Percentiles rank a stretch among this genome's conserved stretches.
phyloP scores from a whole-genome alignment of 1,140 invertebrate genomes.

The Drosophila setifemur region DNA sequence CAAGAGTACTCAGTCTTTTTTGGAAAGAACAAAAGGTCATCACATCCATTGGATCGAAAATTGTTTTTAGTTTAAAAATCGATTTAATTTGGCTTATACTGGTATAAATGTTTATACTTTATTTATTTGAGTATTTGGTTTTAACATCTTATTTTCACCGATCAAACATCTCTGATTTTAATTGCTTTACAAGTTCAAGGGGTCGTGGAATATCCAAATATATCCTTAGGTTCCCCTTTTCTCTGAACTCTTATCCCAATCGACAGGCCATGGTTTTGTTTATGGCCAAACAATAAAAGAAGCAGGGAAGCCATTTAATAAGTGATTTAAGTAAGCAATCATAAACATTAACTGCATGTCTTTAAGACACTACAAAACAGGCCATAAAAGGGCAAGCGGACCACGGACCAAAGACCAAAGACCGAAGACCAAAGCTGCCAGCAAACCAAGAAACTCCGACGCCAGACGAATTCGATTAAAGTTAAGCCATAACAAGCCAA shows the following conservation, averaged over 20 bases:
- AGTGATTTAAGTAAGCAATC: conserved; percentile 67
- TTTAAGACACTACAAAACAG: conserved; percentile 52
- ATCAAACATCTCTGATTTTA: conserved; percentile 1
- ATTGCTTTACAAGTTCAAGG: neutral
- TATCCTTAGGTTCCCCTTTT: neutral
- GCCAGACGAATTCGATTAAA: conserved; percentile 75
- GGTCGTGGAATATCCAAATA: neutral
- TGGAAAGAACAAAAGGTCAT: too few species aligned
- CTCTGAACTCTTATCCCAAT: conserved; percentile 9
- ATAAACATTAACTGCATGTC: conserved; percentile 61
- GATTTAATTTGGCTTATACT: too few species aligned
- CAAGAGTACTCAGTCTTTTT: conserved; percentile 16
- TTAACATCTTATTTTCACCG: too few species aligned
- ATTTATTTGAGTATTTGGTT: too few species aligned
- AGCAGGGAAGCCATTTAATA: conserved; percentile 52
- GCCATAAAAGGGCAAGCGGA: conserved; percentile 52
- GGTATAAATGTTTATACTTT: too few species aligned
- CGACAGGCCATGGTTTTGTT: conserved; percentile 14
- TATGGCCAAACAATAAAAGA: conserved; percentile 40
- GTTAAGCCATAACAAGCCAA: conserved; percentile 66
- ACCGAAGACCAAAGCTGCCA: neutral
- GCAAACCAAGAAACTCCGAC: conserved; percentile 21
- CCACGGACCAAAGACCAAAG: neutral
- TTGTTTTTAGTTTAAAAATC: too few species aligned
- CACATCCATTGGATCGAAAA: too few species aligned